Conservation (phyloP, 2,797 vertebrate species). For the Numenius phaeopus region DNA sequence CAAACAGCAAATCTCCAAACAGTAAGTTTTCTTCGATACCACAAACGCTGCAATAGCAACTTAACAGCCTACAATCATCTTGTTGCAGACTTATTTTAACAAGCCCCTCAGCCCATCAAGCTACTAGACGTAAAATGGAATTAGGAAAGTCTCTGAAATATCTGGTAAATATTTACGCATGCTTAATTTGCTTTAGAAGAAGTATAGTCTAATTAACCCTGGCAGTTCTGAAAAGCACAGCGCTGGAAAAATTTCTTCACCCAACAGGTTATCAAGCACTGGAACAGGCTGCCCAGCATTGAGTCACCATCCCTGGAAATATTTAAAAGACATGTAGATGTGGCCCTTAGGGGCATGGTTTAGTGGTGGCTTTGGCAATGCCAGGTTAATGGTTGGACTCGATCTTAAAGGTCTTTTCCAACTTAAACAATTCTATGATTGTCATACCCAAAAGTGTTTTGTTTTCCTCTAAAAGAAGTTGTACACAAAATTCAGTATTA, state of each 20-base stretch:
- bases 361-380: neutral
- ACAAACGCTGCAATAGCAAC: neutral
- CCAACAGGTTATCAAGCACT: fast-evolving
- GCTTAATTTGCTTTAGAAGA: neutral
- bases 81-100: neutral
- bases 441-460: neutral
- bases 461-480: neutral
- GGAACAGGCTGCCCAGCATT: neutral
- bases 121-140: neutral
- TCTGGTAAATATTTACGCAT: neutral
- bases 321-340: neutral
- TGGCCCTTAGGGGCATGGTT: neutral
- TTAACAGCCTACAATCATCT: neutral
- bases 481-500: neutral
- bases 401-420: neutral
- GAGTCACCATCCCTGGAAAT: neutral
- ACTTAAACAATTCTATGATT: neutral
- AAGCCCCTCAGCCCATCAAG: neutral
- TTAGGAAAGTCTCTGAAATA: neutral
- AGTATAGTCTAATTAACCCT: neutral
- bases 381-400: neutral
- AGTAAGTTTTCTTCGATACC: neutral
- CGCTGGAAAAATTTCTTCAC: neutral
- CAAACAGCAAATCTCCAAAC: neutral
- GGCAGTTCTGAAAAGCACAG: neutral